Conservation (phyloP, 2,113 vertebrate genomes). For the Plecturocebus donacophilus region DNA sequence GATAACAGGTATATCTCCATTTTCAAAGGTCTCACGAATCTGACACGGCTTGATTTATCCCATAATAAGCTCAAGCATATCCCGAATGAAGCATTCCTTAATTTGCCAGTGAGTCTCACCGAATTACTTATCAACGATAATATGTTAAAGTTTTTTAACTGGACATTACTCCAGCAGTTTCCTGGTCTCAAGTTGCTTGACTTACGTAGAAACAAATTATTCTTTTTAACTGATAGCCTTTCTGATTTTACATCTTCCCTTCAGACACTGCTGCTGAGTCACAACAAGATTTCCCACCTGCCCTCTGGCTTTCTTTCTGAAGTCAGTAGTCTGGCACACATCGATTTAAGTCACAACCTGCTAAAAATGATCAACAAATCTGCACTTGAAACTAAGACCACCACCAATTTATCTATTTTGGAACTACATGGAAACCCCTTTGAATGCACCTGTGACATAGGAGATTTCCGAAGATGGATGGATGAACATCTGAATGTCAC, state of each 20-base stretch:
- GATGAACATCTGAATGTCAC: slow-evolving; percentile 67
- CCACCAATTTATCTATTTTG: slow-evolving; percentile 73
- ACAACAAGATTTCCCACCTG: slow-evolving; percentile 84
- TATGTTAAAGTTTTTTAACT: slow-evolving; percentile 75
- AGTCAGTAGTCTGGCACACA: slow-evolving; percentile 70
- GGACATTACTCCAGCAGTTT: slow-evolving; percentile 80
- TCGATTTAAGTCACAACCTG: slow-evolving; percentile 84
- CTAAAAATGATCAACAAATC: slow-evolving; percentile 83
- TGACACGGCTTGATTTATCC: slow-evolving; percentile 86
- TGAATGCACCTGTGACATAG: slow-evolving; percentile 85
- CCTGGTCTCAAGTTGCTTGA: slow-evolving; percentile 79
- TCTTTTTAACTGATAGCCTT: slow-evolving; percentile 66
- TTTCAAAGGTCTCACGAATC: slow-evolving; percentile 82
- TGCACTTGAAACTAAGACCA: slow-evolving; percentile 67
- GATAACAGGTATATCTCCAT: slow-evolving; percentile 76
- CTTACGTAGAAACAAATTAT: slow-evolving; percentile 84
- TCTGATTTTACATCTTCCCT: slow-evolving; percentile 76
- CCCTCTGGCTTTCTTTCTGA: slow-evolving; percentile 75
- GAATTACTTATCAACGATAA: slow-evolving; percentile 81
- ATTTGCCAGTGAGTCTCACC: slow-evolving; percentile 79
- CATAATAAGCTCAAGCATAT: slow-evolving; percentile 80
- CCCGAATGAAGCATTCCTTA: slow-evolving; percentile 69
- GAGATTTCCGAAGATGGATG: slow-evolving; percentile 86
- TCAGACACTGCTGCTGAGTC: slow-evolving; percentile 82
- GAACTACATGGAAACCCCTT: slow-evolving; percentile 85